Evolutionary conservation across 2,113 vertebrate species (phyloP).

Genomic region (Paramormyrops kingsleyae): DNA sequence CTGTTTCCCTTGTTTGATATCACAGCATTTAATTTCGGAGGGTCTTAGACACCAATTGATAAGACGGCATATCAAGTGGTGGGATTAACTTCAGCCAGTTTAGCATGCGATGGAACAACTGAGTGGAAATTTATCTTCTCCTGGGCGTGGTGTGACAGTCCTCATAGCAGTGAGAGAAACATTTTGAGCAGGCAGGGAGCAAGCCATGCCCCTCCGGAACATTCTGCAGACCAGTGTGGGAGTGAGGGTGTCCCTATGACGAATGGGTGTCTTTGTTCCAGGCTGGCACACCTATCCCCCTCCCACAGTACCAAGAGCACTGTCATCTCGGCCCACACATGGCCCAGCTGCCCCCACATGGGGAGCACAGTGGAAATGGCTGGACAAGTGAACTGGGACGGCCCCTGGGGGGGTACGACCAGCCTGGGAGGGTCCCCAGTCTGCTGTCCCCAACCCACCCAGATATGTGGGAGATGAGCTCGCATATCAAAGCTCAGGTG

Average conservation of each 20-base stretch:
- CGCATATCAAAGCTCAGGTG: constrained; percentile 49
- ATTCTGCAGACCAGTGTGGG: constrained; percentile 2
- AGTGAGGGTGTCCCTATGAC: constrained; percentile 29
- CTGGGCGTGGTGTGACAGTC: constrained; percentile 23
- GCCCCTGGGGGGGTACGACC: constrained; percentile 25
- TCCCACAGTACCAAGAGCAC: neutral
- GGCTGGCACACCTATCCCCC: neutral
- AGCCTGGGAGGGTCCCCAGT: constrained; percentile 33
- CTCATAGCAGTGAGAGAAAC: constrained; percentile 29
- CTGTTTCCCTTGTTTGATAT: too few relatives aligned
- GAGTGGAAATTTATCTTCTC: neutral
- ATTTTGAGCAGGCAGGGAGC: constrained; percentile 26
- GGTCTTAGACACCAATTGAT: neutral
- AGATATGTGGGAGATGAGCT: constrained; percentile 49
- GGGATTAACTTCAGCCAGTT: neutral
- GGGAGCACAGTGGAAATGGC: constrained; percentile 12
- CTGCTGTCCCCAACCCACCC: constrained; percentile 41
- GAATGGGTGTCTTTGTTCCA: constrained; percentile 19
- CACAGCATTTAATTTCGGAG: neutral
- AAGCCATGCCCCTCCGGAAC: neutral
- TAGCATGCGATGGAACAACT: neutral
- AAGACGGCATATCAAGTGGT: neutral
- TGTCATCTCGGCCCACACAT: constrained; percentile 12
- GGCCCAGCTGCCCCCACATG: constrained; percentile 26
- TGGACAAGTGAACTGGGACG: constrained; percentile 24